Base-by-base conservation (phyloP, 2,797 vertebrate genomes). In the Mormyrops boulengeri region DNA sequence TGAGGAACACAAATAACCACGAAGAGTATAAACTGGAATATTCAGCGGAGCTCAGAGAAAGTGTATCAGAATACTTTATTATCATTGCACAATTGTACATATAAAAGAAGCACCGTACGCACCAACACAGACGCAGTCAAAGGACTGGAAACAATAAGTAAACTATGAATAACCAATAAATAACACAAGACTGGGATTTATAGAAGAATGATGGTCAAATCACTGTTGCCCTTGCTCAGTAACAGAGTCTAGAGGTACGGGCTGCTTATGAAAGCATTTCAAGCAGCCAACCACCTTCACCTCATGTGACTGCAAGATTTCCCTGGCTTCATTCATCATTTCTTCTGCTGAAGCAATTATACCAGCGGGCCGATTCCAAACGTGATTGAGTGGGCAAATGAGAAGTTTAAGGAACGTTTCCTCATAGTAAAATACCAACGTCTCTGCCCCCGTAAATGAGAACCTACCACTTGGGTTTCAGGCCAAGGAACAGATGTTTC, bases 401-500 rank as follows among this genome's bases (percentile, higher is more conserved):
- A 89, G 90, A 92, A 88, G 57, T 89, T 88, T 91, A 91, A 92
- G 87, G 89, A 80, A 90, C 82, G 55, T 90, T 87, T 88, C 90
- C 88, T 89, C 87, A 82, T 88, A 86, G 30, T 80, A 77, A 77
- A 89, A 91, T 77, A 73, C 9, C 14, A 52, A 7, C 17, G 52
- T 52, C 49, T 85, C 69, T 69, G 86, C 82, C 66, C 30, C 55
- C 14, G 44, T 86, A 52, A 86, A 88, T 41, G 69, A 49, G 19
- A 77, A 73, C 38, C 38, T 8, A 50, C 66, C 50, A 12, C 82
- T 85, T 41, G 77, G 53, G 85, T 87, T 89, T 66, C n/a, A 26
- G 91, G 90, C 44, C 53, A 66, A 47, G 47, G 73, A 89, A 89
- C 93, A 93, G 92, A 92, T 92, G 92, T 91, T 91, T 91, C 89